Conservation (phyloP, 2,113 vertebrate genomes). For the Scytalopus superciliaris region DNA sequence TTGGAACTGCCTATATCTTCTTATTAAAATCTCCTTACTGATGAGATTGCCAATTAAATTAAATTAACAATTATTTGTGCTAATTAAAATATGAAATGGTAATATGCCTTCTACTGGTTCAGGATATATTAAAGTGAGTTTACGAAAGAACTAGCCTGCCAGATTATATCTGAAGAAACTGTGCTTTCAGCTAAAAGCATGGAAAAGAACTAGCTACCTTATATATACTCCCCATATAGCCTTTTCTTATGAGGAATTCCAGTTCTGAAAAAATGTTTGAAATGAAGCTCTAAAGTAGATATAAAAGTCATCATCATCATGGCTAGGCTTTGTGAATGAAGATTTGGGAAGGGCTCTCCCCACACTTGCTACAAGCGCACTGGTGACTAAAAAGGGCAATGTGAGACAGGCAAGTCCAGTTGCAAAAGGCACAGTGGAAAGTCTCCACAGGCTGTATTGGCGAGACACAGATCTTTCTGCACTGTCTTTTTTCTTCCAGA, state of each 20-base stretch:
- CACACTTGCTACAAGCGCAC: too few species aligned
- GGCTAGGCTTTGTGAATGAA: too few species aligned
- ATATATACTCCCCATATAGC: background rate
- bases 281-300: background rate
- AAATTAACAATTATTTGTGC: conserved; percentile 32
- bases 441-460: too few species aligned
- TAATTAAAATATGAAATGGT: conserved; percentile 51
- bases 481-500: too few species aligned
- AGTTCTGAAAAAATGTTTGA: background rate
- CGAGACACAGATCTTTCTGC: too few species aligned
- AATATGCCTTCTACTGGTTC: conserved; percentile 23
- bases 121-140: conserved; percentile 9
- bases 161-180: conserved; percentile 28
- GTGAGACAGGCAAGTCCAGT: too few species aligned
- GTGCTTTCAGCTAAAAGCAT: background rate
- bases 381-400: too few species aligned
- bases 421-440: too few species aligned
- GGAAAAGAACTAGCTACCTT: conserved; percentile 14
- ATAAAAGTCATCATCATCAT: too few species aligned
- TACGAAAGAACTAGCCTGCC: background rate
- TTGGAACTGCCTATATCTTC: background rate
- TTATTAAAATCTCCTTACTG: conserved; percentile 26
- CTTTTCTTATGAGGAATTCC: conserved; percentile 21
- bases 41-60: conserved; percentile 30
- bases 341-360: too few species aligned